These are phyloP conservation scores for Amphiprion ocellaris DNA, from an alignment of 2,113 vertebrate species.

Conservation along the genomic window DNA sequence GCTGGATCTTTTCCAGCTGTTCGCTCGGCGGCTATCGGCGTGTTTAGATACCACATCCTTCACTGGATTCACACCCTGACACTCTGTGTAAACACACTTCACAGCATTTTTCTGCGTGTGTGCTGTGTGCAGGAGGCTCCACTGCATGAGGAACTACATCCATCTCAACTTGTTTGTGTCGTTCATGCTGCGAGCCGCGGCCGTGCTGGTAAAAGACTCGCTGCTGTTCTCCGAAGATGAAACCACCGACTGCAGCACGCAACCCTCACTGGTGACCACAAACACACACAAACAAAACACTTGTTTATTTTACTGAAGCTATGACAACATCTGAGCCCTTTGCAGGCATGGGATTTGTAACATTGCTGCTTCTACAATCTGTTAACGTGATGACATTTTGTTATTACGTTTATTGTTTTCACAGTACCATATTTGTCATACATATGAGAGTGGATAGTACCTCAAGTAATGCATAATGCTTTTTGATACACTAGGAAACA, in stretches of 20 bases:
- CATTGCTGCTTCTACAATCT: too few relatives aligned
- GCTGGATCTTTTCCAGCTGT: slow-evolving; percentile 56
- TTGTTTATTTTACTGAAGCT: too few relatives aligned
- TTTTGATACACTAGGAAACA: too few relatives aligned
- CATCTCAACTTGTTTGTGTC: slow-evolving; percentile 96
- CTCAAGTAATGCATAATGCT: too few relatives aligned
- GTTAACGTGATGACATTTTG: too few relatives aligned
- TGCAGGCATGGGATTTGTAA: too few relatives aligned
- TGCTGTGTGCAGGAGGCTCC: slow-evolving; percentile 88
- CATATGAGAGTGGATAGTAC: too few relatives aligned
- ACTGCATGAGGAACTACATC: slow-evolving; percentile 96
- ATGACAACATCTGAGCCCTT: too few relatives aligned
- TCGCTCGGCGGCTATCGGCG: slow-evolving; percentile 28
- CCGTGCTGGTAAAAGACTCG: slow-evolving; percentile 92
- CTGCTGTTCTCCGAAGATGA: slow-evolving; percentile 90
- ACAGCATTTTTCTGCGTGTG: slow-evolving; percentile 14
- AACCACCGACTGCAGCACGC: slow-evolving; percentile 74
- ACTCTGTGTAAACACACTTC: slow-evolving; percentile 70
- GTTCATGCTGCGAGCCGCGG: slow-evolving; percentile 93
- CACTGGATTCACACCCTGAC: slow-evolving; percentile 53
- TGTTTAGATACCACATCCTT: slow-evolving; percentile 68
- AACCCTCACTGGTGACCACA: slow-evolving; percentile 76
- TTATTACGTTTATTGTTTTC: too few relatives aligned
- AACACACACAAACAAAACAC: not conserved
- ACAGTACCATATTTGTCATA: too few relatives aligned